phyloP scores from a whole-genome alignment of 2,113 vertebrate genomes.

The Halcyon malimbica region DNA sequence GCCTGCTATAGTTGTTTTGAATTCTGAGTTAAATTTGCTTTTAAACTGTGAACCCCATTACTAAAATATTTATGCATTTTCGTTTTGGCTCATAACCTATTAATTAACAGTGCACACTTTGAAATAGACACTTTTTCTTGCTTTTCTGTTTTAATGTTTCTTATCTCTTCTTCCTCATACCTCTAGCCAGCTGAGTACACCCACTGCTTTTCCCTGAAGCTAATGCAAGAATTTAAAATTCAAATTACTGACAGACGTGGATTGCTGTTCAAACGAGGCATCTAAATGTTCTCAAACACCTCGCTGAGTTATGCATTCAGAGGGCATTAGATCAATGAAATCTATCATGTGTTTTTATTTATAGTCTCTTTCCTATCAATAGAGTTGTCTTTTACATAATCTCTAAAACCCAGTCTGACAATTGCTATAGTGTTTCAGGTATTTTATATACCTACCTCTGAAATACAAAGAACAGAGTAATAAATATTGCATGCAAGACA shows the following conservation, averaged over 20 bases:
- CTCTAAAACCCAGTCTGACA: background rate
- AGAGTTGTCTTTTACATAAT: background rate
- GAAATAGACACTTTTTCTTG: slow-evolving; percentile 12
- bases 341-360: slow-evolving; percentile 38
- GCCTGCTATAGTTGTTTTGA: background rate
- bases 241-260: slow-evolving; percentile 35
- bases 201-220: slow-evolving; percentile 43
- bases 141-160: slow-evolving; percentile 42
- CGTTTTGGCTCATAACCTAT: background rate
- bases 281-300: slow-evolving; percentile 44
- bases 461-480: slow-evolving; percentile 11
- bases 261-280: slow-evolving; percentile 59
- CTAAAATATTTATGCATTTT: slow-evolving; percentile 1
- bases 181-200: background rate
- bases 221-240: slow-evolving; percentile 61
- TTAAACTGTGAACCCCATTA: background rate
- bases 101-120: slow-evolving; percentile 36
- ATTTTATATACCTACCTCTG: background rate
- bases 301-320: slow-evolving; percentile 24
- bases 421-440: slow-evolving; percentile 22
- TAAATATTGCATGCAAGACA: background rate
- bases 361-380: background rate
- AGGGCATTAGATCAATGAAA: slow-evolving; percentile 36
- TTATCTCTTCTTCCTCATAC: slow-evolving; percentile 56
- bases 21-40: slow-evolving; percentile 13